phyloP scores from a whole-genome alignment of 92 coral and sea anemone species.

The Pocillopora meandrina region DNA sequence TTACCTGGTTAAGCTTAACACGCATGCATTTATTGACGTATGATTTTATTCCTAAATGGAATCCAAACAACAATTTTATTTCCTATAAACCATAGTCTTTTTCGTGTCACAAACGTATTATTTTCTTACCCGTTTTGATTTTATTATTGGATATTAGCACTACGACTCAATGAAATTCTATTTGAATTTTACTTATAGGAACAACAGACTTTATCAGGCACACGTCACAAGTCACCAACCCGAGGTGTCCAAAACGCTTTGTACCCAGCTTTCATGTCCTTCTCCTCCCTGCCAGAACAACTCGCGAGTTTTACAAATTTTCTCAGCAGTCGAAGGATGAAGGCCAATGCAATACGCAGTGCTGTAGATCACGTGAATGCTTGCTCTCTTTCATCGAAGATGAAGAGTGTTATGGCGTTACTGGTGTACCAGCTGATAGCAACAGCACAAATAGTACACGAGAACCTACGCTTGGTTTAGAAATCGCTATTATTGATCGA shows the following conservation, averaged over 20 bases:
- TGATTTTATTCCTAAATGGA: no score
- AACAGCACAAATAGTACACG: not conserved
- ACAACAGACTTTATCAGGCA: constrained; percentile 37
- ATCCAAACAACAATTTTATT: no score
- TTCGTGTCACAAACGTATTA: no score
- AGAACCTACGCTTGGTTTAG: constrained; percentile 37
- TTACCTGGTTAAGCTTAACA: no score
- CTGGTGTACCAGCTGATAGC: constrained; percentile 15
- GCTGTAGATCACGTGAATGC: constrained; percentile 61
- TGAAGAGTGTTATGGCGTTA: constrained; percentile 60
- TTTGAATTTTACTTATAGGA: not conserved
- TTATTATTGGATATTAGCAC: not conserved
- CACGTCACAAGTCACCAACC: constrained; percentile 53
- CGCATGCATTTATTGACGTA: no score
- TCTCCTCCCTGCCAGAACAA: constrained; percentile 36
- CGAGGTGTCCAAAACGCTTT: constrained; percentile 63
- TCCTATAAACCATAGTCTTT: no score
- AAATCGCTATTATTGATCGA: constrained; percentile 73
- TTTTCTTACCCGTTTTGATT: not conserved
- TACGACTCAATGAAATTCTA: no score
- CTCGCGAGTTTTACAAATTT: constrained; percentile 42
- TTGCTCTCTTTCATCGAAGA: constrained; percentile 62
- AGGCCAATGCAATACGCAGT: constrained; percentile 48
- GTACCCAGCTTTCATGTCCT: constrained; percentile 66
- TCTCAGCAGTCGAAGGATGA: constrained; percentile 36